Percentiles rank a stretch among this genome's conserved stretches.
Conservation (phyloP, 2,888 invertebrate species). For the Selenia dentaria region DNA sequence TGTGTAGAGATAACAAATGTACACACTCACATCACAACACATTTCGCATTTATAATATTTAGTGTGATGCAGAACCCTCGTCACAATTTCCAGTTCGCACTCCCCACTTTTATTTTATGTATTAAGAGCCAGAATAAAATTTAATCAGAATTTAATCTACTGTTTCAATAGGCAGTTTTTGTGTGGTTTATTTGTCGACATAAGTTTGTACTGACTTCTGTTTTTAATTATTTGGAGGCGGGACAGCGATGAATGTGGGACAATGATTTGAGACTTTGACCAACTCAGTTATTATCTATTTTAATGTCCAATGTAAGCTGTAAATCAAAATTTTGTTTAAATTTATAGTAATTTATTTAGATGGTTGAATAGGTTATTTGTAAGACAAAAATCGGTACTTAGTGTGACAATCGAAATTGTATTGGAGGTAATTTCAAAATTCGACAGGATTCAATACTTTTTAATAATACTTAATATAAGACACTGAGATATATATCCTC, state of each 20-base stretch:
- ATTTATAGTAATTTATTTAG: too few species aligned
- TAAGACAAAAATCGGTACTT: too few species aligned
- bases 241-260: slow-evolving; percentile 6
- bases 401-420: too few species aligned
- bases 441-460: too few species aligned
- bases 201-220: slow-evolving; percentile 35
- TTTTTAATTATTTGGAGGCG: slow-evolving; percentile 33
- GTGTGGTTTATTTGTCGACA: slow-evolving; percentile 39
- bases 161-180: slow-evolving; percentile 67
- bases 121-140: slow-evolving; percentile 58
- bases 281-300: background rate
- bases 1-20: too few species aligned
- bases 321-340: background rate
- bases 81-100: background rate
- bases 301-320: background rate
- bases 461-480: too few species aligned
- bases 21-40: too few species aligned
- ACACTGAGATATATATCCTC: too few species aligned
- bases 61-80: slow-evolving; percentile 3
- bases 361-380: too few species aligned
- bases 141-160: slow-evolving; percentile 79
- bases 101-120: slow-evolving; percentile 29
- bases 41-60: too few species aligned
- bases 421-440: too few species aligned
- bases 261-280: slow-evolving; percentile 24